Conservation (phyloP, 2,888 invertebrate species). For the Podabrus alpinus region DNA sequence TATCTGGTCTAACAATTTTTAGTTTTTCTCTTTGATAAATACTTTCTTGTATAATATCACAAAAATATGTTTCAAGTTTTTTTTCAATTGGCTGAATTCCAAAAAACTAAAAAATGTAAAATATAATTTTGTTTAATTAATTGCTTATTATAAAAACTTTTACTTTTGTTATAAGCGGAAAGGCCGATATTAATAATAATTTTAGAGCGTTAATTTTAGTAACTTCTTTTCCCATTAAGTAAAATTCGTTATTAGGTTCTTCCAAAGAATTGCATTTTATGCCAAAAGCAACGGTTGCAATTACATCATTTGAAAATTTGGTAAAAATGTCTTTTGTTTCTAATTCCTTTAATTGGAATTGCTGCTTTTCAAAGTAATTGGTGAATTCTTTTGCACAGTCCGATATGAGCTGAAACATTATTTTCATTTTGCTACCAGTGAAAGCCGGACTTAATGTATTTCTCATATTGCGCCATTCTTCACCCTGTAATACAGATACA, state of each 20-base stretch:
- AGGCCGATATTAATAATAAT: neutral
- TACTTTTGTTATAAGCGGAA: neutral
- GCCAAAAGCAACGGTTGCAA: slow-evolving; percentile 50
- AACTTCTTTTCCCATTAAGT: slow-evolving; percentile 34
- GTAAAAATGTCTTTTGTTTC: slow-evolving; percentile 45
- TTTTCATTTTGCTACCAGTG: slow-evolving; percentile 62
- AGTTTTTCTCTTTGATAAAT: neutral
- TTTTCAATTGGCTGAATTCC: neutral
- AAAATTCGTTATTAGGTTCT: slow-evolving; percentile 44
- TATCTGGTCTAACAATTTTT: slow-evolving; percentile 45
- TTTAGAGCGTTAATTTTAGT: slow-evolving; percentile 8
- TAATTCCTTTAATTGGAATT: slow-evolving; percentile 26
- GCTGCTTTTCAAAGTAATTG: slow-evolving; percentile 34
- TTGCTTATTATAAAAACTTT: neutral
- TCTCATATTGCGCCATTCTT: slow-evolving; percentile 53
- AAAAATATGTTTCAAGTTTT: neutral
- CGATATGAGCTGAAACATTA: slow-evolving; percentile 58
- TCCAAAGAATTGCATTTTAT: slow-evolving; percentile 43
- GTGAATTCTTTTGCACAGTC: slow-evolving; percentile 46
- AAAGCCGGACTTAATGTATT: slow-evolving; percentile 60
- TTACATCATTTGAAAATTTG: slow-evolving; percentile 48
- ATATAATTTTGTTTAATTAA: neutral
- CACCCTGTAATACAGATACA: slow-evolving; percentile 6
- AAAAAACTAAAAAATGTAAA: neutral
- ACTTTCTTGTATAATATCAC: neutral